Evolutionary conservation across 1,140 invertebrate genomes (phyloP), one percentile per base, ranked within the genome.

Genomic region (Nephotettix cincticeps): DNA sequence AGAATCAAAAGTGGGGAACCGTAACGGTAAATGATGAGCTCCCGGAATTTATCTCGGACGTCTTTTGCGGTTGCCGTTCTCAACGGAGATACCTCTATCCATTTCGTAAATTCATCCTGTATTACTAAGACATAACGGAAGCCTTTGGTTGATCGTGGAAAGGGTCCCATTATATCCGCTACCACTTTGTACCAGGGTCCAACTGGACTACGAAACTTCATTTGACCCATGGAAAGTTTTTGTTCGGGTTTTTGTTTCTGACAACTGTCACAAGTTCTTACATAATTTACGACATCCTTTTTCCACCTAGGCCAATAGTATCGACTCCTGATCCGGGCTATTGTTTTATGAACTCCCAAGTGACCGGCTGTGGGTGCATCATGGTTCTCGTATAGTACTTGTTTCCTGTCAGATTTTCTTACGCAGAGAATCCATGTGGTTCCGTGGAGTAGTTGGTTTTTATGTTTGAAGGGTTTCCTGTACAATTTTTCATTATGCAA

Each of bases 141-240:
- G 72, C 80, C 78, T 45, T 75, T 75, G 1, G 54, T 61, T 1
- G 76, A 80, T 0, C 72, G 30, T 0, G 82, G 81, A 27, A 83
- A 76, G 0, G 81, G 81, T 23, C 81, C 81, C 68, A 84, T 76
- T 0, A 83, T 47, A 70, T 84, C 82, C 0, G 78, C 75, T 0
- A 78, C 78, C 0, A 81, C 69, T 6, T 71, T 77, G 51, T 81
- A 75, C 77, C 79, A 83, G 2, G 77, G 78, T 30, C 63, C 25
- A 61, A 29, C 70, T 0, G 76, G 75, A 56, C 1, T 75, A 72
- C 43, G 71, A 64, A 13, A 76, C 25, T 67, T 75, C 79, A 81
- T 82, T 72, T 74, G 64, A 23, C 78, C 80, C 6, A 67, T 66
- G 6, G 77, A 69, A n/a, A 58, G 21, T 28, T 75, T 71, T 28